phyloP scores from a whole-genome alignment of 1,140 invertebrate genomes.

The Druon quercuslanigerum region DNA sequence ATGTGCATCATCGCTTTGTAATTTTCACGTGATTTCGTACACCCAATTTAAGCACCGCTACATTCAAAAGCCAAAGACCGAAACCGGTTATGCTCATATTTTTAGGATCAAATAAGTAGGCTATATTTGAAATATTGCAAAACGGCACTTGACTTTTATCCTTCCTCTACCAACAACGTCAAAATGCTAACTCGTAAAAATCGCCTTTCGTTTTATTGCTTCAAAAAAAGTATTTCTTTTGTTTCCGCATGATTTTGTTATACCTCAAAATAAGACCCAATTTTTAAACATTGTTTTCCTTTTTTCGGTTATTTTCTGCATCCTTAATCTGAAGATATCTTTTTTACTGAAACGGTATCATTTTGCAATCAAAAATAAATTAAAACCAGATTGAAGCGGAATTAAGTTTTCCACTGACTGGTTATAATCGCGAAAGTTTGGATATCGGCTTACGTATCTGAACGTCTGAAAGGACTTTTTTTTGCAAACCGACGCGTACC shows the following conservation, averaged over 20 bases:
- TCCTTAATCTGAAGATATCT: no score
- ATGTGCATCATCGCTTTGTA: slow-evolving; percentile 37
- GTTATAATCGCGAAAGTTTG: slow-evolving; percentile 28
- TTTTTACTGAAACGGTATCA: no score
- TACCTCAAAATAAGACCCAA: no score
- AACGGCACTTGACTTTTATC: background rate
- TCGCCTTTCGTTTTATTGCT: no score
- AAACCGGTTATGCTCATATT: background rate
- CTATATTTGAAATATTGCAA: slow-evolving; percentile 5
- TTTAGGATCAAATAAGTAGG: slow-evolving; percentile 8
- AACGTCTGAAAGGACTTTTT: slow-evolving; percentile 1
- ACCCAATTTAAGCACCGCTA: background rate
- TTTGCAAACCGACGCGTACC: slow-evolving; percentile 12
- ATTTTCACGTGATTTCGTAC: background rate
- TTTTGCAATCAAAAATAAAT: background rate
- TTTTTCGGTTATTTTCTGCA: no score
- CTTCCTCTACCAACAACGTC: background rate
- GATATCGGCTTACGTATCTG: background rate
- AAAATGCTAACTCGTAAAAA: background rate
- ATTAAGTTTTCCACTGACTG: slow-evolving; percentile 24
- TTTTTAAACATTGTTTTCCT: no score
- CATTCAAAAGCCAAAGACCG: slow-evolving; percentile 13
- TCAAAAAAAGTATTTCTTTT: no score
- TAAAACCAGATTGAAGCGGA: slow-evolving; percentile 12
- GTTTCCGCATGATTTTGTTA: no score